Conservation (phyloP, 2,797 vertebrate species). For the Eutrigla gurnardus region DNA sequence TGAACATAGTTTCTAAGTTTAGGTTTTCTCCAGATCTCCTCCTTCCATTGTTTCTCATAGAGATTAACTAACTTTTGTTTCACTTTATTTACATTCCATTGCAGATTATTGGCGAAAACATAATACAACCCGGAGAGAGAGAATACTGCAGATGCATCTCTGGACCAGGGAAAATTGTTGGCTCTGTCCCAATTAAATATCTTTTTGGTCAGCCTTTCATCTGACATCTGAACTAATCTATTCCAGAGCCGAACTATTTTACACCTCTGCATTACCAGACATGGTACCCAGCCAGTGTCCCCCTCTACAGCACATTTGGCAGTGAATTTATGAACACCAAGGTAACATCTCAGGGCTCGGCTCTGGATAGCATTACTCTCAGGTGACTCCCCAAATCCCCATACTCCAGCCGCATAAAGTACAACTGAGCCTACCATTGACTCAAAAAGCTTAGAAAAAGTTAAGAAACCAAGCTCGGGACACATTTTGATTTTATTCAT, state of each 20-base stretch:
- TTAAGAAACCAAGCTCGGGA: conserved; percentile 6
- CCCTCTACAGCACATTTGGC: neutral
- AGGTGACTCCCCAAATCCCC: neutral
- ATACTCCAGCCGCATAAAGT: neutral
- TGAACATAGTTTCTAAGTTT: neutral
- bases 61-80: neutral
- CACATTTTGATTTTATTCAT: neutral
- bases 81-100: neutral
- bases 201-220: conserved; percentile 2
- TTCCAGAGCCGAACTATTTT: neutral
- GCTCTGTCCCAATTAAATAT: neutral
- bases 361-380: neutral
- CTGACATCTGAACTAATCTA: neutral
- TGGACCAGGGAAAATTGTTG: neutral
- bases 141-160: neutral
- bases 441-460: conserved; percentile 13
- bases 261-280: neutral
- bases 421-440: neutral
- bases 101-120: neutral
- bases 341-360: neutral
- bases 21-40: neutral
- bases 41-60: neutral
- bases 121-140: neutral
- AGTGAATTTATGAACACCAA: neutral
- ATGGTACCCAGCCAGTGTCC: neutral